Evolutionary conservation across 1,140 invertebrate genomes (phyloP), one percentile per base, ranked within the genome.

Genomic region (Scylla paramamosain): DNA sequence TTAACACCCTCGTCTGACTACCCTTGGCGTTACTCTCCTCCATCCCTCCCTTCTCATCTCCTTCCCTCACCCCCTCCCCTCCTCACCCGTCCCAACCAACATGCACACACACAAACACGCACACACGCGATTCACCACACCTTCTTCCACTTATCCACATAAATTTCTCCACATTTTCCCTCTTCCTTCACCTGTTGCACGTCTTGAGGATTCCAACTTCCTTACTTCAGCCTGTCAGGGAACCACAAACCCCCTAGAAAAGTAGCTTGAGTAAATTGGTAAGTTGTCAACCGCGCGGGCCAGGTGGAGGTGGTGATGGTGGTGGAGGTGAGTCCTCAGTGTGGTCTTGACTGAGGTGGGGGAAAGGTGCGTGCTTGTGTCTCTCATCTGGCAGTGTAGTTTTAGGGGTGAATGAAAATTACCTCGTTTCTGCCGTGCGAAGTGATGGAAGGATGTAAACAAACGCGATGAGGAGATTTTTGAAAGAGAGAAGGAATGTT

Each of bases 261-360:
- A 77, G 67, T n/a, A 77, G n/a, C 67, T 77, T 77, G 6, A n/a
- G 16, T n/a, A n/a, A 77, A n/a, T 77, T 77, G 67, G 67, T 77
- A n/a, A 77, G 67, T 77, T 77, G 67, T 77, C 67, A 77, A 77
- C 67, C 67, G 67, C 25, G 25, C 20, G 67, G n/a, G 67, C 67
- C 67, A 77, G 67, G 67, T 77, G 25, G 52, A 59, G 52, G 67
- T 77, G n/a, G 67, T n/a, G 67, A 20, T n/a, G 67, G 67, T 77
- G 67, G 67, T 77, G 16, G 67, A 2, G 67, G 67, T 12, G 20
- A n/a, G 67, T 6, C 67, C 52, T 77, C 67, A 77, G 67, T 77
- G 67, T 77, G 67, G 67, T 77, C 67, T 77, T 77, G 67, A 77
- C 67, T 77, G 67, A 77, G 67, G 67, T 77, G 67, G 20, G 25